Base-by-base conservation (phyloP, 2,888 invertebrate species). In the Atethmia centrago region DNA sequence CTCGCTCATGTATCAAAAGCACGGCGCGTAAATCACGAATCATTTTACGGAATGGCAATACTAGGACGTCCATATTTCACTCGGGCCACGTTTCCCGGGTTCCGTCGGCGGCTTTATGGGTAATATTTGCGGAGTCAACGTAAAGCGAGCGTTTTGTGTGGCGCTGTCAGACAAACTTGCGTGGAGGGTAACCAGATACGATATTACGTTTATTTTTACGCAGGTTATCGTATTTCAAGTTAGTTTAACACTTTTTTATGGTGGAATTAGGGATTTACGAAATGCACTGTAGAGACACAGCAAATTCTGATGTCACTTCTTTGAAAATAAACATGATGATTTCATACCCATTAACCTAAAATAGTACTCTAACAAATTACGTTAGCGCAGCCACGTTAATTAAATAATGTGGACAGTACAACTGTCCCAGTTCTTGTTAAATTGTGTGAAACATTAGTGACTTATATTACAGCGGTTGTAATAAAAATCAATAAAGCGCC, bases 21-120 rank as follows among this genome's bases (percentile, higher is more conserved):
- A 88, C 80, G 86, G 84, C 85, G 87, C 90, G 90, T 94, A 93
- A 93, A 93, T 94, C 94, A 93, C 92, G 89, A 93, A 94, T 92
- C 92, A 94, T 94, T 93, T 93, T 91, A 90, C 91, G 86, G 87
- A 88, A 92, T 89, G 89, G 91, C 91, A 92, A 92, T 91, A 91
- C 90, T 90, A 88, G 90, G 90, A 87, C 90, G 87, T 81, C 89
- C 92, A 93, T 93, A 92, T 93, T 92, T 94, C 92, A 93, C 85
- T 85, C 85, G 84, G 79, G 83, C 84, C 84, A 88, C 81, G 90
- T 91, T 92, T 90, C 90, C 91, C 88, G 88, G 87, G 88, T 89
- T 90, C 90, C 88, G 90, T 87, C 87, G 88, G 87, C 89, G 89
- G 88, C 85, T 85, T 82, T 89, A 90, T 89, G 89, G 85, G 90